A percentile compares a stretch with the other conserved stretches of the same genome.
Evolutionary conservation across 2,797 vertebrate genomes (phyloP).

Genomic region (Dicrostonyx torquatus): DNA sequence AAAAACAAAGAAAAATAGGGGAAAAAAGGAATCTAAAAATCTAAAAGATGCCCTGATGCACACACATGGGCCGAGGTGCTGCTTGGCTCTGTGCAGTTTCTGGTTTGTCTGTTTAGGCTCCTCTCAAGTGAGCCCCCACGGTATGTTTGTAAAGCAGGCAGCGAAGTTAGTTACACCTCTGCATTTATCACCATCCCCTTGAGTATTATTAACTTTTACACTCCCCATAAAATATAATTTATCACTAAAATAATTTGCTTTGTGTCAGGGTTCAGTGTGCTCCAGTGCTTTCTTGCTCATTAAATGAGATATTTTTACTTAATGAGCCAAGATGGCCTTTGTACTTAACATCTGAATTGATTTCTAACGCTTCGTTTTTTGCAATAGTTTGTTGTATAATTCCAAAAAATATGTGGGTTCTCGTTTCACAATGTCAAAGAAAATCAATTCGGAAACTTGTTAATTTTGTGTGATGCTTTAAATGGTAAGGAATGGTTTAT

Average conservation of each 20-base stretch:
- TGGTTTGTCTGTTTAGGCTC: conserved; percentile 77
- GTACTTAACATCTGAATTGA: conserved; percentile 87
- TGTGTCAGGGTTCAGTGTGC: conserved; percentile 90
- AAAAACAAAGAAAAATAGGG: not conserved
- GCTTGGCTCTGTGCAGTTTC: conserved; percentile 55
- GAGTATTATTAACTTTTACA: conserved; percentile 91
- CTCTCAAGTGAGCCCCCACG: conserved; percentile 84
- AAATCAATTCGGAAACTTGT: conserved; percentile 65
- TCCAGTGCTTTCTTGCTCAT: conserved; percentile 88
- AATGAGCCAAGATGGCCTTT: conserved; percentile 89
- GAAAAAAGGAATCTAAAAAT: conserved; percentile 48
- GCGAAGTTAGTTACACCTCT: conserved; percentile 87
- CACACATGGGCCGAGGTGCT: conserved; percentile 56
- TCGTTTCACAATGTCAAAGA: conserved; percentile 71
- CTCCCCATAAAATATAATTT: conserved; percentile 91
- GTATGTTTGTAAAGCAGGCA: conserved; percentile 87
- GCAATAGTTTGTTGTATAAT: conserved; percentile 82
- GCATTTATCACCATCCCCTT: conserved; percentile 87
- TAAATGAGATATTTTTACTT: conserved; percentile 91
- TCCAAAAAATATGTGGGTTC: conserved; percentile 74
- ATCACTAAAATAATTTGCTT: conserved; percentile 91
- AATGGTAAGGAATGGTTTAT: conserved; percentile 45
- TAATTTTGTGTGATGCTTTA: conserved; percentile 18
- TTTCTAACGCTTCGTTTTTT: conserved; percentile 86
- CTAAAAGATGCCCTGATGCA: conserved; percentile 5